Evolutionary conservation across 2,888 invertebrate species (phyloP).

Genomic region (Esperia sulphurella): DNA sequence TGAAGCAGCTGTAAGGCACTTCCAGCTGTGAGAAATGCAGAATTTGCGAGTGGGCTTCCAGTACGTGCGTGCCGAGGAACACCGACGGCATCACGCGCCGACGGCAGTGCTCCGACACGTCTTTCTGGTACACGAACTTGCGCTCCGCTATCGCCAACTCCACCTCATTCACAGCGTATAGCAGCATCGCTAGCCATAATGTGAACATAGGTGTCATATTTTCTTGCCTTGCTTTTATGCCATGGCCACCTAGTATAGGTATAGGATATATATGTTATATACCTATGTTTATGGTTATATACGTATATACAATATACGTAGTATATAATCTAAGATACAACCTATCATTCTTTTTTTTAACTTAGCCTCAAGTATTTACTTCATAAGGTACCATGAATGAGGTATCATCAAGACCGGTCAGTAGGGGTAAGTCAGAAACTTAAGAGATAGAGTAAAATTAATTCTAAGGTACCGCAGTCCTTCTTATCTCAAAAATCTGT

Average conservation of each 20-base stretch:
- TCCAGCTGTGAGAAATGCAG: slow-evolving; percentile 55
- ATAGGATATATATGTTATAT: not conserved
- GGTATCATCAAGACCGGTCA: no score
- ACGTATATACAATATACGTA: no score
- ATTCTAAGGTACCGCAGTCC: no score
- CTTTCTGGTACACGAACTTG: slow-evolving; percentile 48
- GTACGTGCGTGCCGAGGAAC: slow-evolving; percentile 53
- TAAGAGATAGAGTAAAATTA: no score
- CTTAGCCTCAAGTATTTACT: no score
- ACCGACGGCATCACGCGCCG: slow-evolving; percentile 59
- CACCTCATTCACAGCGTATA: not conserved
- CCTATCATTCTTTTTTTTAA: no score
- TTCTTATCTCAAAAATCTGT: no score
- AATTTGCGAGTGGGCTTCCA: slow-evolving; percentile 51
- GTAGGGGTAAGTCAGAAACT: no score
- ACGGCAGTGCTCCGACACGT: slow-evolving; percentile 60
- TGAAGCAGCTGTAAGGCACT: slow-evolving; percentile 58
- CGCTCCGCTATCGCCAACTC: not conserved
- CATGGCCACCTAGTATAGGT: not conserved
- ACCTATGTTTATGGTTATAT: no score
- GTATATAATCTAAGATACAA: no score
- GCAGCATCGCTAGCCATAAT: not conserved
- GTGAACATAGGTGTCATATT: not conserved
- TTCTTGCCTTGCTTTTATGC: not conserved
- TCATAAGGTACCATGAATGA: no score